Percentiles rank a stretch among this genome's conserved stretches.
phyloP scores from a whole-genome alignment of 2,113 vertebrate genomes.

The Pedionomus torquatus region DNA sequence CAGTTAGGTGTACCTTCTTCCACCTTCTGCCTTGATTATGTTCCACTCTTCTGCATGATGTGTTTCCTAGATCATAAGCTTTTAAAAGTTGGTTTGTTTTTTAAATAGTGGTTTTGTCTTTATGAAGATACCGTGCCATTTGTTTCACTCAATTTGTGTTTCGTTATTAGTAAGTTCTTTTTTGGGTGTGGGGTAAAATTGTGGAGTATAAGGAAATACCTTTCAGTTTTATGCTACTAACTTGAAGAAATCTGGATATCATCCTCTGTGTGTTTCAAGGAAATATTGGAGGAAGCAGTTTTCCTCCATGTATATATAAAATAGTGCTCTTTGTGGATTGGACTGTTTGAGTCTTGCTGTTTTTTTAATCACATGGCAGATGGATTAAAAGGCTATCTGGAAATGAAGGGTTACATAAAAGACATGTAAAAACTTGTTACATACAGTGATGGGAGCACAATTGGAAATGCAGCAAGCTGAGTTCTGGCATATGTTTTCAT shows the following conservation, averaged over 20 bases:
- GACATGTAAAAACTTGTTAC: background rate
- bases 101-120: background rate
- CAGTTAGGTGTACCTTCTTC: background rate
- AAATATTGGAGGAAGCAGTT: background rate
- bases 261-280: background rate
- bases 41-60: background rate
- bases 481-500: constrained; percentile 39
- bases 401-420: background rate
- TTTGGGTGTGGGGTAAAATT: background rate
- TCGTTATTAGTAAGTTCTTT: background rate
- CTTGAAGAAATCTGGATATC: background rate
- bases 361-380: background rate
- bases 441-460: background rate
- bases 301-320: background rate
- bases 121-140: background rate
- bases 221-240: background rate
- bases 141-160: background rate
- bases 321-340: background rate
- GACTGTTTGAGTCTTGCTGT: background rate
- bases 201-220: background rate
- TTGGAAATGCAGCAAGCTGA: background rate
- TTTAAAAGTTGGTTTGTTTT: background rate
- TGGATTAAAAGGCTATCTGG: background rate
- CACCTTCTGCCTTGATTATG: background rate
- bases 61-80: background rate